Base-by-base conservation (phyloP, 2,113 vertebrate genomes). In the Microtus ochrogaster region DNA sequence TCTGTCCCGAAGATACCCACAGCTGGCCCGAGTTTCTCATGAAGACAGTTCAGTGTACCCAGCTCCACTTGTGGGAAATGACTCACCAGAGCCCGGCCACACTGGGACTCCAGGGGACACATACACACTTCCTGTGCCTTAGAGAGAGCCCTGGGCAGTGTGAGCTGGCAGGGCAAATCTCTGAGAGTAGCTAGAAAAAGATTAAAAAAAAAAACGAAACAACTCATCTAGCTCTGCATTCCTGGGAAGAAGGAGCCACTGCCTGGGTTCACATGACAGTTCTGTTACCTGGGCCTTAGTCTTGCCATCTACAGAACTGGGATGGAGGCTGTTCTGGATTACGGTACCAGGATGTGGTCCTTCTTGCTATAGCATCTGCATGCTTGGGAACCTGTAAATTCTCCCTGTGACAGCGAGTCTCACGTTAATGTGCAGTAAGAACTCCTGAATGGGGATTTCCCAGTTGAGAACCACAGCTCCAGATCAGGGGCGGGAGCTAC, bases 121-220 rank as follows among this genome's bases (percentile, higher is more conserved):
- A 74, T 1, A 68, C 39, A 72, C 21, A 73, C 81, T 96, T 97
- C 96, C 96, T 96, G 94, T 68, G 65, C 89, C 83, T 96, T 6
- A 5, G 89, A 33, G 1, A 44, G 49, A 36, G 94, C 96, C 90
- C 89, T 0, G 1, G 94, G 94, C 24, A 19, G 66, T 36, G 76
- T 63, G 87, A 92, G 89, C 81, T 68, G 95, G 92, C 90, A 74
- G 33, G 55, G 52, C 12, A 78, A 47, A 81, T 76, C 41, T 87
- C 63, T 26, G 89, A 74, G 49, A 79, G 87, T 1, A 17, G 47
- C 90, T n/a, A 41, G 91, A 95, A 92, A 95, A 4, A 72, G 89
- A 74, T 65, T 1, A 47, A 44, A 76, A 74, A 74, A 13, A 17
- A 52, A 52, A 93, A 81, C n/a, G 1, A 41, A 68, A 41, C 13